Evolutionary conservation across 2,113 vertebrate species (phyloP).

Genomic region (Triplophysa tibetana): DNA sequence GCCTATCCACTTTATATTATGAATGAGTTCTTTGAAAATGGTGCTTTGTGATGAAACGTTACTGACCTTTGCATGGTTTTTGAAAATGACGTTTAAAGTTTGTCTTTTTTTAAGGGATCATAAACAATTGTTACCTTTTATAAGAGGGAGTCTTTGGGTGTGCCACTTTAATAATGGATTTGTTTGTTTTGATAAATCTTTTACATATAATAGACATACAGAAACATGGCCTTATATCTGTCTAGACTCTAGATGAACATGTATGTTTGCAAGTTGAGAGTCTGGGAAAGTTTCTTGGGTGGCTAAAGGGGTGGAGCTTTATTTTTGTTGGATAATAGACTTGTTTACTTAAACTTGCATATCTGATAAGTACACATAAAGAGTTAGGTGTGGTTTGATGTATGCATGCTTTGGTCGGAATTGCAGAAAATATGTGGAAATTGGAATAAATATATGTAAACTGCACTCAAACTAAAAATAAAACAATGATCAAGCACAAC

Average conservation of each 20-base stretch:
- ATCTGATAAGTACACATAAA: neutral
- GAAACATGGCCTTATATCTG: neutral
- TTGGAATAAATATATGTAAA: neutral
- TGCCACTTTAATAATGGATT: neutral
- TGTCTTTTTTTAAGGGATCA: neutral
- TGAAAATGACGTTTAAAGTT: neutral
- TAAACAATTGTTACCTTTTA: neutral
- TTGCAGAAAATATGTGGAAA: neutral
- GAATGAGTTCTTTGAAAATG: neutral
- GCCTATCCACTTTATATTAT: neutral
- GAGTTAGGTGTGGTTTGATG: neutral
- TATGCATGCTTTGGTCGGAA: neutral
- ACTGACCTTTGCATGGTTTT: constrained; percentile 19
- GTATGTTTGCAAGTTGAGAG: neutral
- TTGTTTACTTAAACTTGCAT: constrained; percentile 4
- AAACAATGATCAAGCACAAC: neutral
- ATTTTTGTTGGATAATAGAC: neutral
- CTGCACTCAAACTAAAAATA: neutral
- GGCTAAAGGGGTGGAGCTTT: neutral
- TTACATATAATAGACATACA: neutral
- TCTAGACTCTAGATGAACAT: constrained; percentile 17
- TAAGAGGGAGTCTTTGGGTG: neutral
- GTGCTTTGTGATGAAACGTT: neutral
- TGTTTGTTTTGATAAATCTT: neutral
- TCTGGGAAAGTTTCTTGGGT: neutral